Conservation (phyloP, 2,888 invertebrate species). For the Eupithecia subumbrata region DNA sequence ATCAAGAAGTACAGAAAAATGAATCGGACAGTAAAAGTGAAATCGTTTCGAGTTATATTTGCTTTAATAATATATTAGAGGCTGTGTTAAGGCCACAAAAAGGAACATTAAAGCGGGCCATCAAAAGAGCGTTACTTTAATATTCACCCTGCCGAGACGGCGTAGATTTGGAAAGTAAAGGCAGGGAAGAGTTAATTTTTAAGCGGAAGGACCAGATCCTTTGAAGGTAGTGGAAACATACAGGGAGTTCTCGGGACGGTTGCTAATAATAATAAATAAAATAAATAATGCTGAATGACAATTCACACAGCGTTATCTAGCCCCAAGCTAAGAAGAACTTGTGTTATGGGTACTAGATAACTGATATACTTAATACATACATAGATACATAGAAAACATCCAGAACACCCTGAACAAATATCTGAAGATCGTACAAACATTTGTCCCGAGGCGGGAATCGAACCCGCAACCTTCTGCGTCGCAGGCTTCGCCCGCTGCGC, state of each 20-base stretch:
- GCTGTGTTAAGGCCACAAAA: constrained; percentile 28
- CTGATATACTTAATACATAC: too few species aligned
- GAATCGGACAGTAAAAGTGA: constrained; percentile 12
- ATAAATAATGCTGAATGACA: too few species aligned
- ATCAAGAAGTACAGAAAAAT: constrained; percentile 1
- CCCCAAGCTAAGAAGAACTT: too few species aligned
- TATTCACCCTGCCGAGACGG: constrained; percentile 59
- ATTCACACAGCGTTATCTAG: too few species aligned
- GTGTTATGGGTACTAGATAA: too few species aligned
- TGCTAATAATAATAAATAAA: too few species aligned
- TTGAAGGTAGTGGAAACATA: constrained; percentile 12
- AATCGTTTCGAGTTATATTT: constrained; percentile 28
- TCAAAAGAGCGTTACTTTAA: constrained; percentile 54
- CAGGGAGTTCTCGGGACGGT: not conserved
- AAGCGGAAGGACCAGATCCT: constrained; percentile 63
- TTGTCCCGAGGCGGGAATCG: too few species aligned
- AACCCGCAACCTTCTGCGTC: too few species aligned
- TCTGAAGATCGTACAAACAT: too few species aligned
- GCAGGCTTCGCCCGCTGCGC: too few species aligned
- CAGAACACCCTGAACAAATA: too few species aligned
- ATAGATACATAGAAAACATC: too few species aligned
- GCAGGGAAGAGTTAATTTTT: constrained; percentile 74
- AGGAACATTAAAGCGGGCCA: constrained; percentile 23
- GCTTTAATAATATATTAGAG: constrained; percentile 33
- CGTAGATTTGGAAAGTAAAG: constrained; percentile 61